phyloP scores from a whole-genome alignment of 2,113 vertebrate species.

The Cettia cetti region DNA sequence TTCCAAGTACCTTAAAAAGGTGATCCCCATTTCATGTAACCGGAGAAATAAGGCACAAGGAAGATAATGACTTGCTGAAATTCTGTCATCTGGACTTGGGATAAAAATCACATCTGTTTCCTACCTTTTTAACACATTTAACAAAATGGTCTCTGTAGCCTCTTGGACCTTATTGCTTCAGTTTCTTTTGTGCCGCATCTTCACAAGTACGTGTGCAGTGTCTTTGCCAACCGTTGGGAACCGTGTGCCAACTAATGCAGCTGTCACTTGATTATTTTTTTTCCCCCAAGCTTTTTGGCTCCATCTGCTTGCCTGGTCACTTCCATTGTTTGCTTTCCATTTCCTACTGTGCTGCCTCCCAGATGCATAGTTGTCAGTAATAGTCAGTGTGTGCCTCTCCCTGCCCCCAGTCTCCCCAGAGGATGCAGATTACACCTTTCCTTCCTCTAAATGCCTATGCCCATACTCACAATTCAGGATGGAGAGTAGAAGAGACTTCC shows the following conservation, averaged over 20 bases:
- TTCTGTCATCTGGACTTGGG: background rate
- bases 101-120: background rate
- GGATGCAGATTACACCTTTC: conserved; percentile 5
- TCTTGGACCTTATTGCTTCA: background rate
- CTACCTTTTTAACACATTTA: background rate
- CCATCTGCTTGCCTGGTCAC: conserved; percentile 25
- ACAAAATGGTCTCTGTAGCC: background rate
- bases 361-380: background rate
- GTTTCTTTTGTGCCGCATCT: background rate
- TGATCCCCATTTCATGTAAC: background rate
- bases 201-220: background rate
- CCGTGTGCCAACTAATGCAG: conserved; percentile 17
- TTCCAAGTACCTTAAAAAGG: background rate
- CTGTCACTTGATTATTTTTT: background rate
- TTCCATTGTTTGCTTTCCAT: conserved; percentile 22
- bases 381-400: background rate
- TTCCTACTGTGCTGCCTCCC: background rate
- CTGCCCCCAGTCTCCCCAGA: background rate
- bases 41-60: background rate
- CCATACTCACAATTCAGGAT: background rate
- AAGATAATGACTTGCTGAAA: background rate
- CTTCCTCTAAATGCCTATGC: background rate
- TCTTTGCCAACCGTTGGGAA: background rate
- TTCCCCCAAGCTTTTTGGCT: background rate
- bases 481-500: background rate